Percentiles rank a stretch among this genome's conserved stretches.
Evolutionary conservation across 1,140 invertebrate genomes (phyloP).

Genomic region (Ostrea denselamellosa): DNA sequence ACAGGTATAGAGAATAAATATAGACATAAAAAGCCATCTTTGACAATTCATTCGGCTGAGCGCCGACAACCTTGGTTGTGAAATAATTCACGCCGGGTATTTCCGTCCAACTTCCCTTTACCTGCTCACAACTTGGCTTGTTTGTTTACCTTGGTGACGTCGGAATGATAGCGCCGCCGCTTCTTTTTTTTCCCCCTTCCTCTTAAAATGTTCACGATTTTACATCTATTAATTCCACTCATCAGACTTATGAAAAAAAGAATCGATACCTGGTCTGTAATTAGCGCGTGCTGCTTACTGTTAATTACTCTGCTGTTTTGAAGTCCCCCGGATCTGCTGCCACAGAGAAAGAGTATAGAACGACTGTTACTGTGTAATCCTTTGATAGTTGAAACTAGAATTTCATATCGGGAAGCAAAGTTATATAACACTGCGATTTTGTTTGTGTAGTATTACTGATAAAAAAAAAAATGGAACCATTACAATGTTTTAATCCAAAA

Average conservation of each 20-base stretch:
- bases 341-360: neutral
- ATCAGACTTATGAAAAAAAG: neutral
- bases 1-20: neutral
- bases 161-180: neutral
- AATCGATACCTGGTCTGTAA: neutral
- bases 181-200: neutral
- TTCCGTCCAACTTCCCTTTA: conserved; percentile 1
- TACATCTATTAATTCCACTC: conserved; percentile 3
- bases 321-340: neutral
- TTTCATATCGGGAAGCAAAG: neutral
- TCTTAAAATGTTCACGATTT: neutral
- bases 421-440: neutral
- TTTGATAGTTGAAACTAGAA: neutral
- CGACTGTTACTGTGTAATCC: neutral
- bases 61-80: conserved; percentile 20
- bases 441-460: neutral
- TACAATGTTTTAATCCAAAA: neutral
- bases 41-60: conserved; percentile 7
- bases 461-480: neutral
- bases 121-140: neutral
- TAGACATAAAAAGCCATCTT: neutral
- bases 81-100: neutral
- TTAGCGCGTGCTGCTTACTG: neutral
- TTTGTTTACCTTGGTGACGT: conserved; percentile 1
- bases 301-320: neutral